A percentile compares a stretch with the other conserved stretches of the same genome.
These are phyloP conservation scores for Cryptoblepharus egeriae DNA, from an alignment of 2,797 vertebrate genomes.

Conservation along the genomic window DNA sequence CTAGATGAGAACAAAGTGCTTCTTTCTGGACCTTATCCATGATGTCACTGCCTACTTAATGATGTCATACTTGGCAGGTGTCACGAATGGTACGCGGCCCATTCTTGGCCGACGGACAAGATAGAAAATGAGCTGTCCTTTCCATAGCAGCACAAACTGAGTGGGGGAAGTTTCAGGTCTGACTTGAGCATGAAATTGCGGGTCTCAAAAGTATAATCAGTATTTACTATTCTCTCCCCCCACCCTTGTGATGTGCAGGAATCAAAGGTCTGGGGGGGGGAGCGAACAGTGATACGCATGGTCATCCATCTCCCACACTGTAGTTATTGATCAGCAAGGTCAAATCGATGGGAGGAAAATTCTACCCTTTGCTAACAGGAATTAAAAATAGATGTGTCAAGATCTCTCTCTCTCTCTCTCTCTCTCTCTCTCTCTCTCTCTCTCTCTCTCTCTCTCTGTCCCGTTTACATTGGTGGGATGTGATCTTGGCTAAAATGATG, in stretches of 20 bases:
- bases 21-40: no score
- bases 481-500: neutral
- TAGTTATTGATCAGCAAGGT: conserved; percentile 3
- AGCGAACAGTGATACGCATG: neutral
- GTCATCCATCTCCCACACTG: neutral
- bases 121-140: neutral
- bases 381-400: conserved; percentile 8
- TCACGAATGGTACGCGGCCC: no score
- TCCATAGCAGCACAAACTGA: neutral
- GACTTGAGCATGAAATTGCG: neutral
- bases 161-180: fast-evolving
- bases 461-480: no score
- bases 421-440: no score
- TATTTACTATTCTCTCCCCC: neutral
- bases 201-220: neutral
- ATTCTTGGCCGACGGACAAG: neutral
- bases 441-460: no score
- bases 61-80: no score
- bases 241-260: conserved; percentile 10
- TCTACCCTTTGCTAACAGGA: conserved; percentile 10
- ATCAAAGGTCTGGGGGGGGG: neutral
- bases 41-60: no score
- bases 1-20: no score
- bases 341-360: conserved; percentile 14
- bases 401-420: conserved; percentile 4